phyloP scores from a whole-genome alignment of 23 tunicate genomes.

The Halocynthia aurantium region DNA sequence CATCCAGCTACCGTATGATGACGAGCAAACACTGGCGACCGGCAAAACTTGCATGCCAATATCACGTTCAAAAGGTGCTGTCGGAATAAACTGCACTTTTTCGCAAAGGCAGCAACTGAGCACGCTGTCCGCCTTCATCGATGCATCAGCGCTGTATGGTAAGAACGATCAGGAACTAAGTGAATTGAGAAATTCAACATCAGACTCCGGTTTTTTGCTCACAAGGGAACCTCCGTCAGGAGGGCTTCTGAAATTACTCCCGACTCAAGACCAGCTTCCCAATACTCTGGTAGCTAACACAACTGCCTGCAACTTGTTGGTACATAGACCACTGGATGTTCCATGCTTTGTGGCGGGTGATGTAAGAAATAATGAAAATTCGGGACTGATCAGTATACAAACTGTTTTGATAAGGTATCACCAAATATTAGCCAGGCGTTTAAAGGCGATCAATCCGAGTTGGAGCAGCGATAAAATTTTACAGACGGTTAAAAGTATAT shows the following conservation, averaged over 20 bases:
- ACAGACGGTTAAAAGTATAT: conserved; percentile 45
- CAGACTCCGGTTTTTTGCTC: conserved; percentile 12
- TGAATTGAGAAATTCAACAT: conserved; percentile 41
- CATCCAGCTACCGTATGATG: conserved; percentile 59
- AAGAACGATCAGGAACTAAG: conserved; percentile 30
- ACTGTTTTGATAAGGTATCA: conserved; percentile 71
- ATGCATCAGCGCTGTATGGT: conserved; percentile 69
- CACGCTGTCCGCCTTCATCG: conserved; percentile 56
- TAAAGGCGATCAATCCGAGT: conserved; percentile 38
- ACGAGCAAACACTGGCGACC: conserved; percentile 27
- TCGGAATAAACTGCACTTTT: conserved; percentile 15
- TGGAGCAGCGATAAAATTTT: conserved; percentile 50
- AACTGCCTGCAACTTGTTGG: conserved; percentile 35
- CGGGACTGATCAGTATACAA: conserved; percentile 59
- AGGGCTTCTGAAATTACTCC: conserved; percentile 1
- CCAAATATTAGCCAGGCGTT: conserved; percentile 40
- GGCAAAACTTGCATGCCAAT: conserved; percentile 57
- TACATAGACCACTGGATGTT: conserved; percentile 42
- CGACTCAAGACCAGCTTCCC: conserved; percentile 26
- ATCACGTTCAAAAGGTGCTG: conserved; percentile 46
- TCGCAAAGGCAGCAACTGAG: conserved; percentile 54
- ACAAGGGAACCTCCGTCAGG: neutral
- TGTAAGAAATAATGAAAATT: conserved; percentile 64
- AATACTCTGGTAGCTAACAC: conserved; percentile 21
- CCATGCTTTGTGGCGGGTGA: conserved; percentile 88